A percentile compares a stretch with the other conserved stretches of the same genome.
phyloP scores from a whole-genome alignment of 2,113 vertebrate species.

The Rattus rattus region DNA sequence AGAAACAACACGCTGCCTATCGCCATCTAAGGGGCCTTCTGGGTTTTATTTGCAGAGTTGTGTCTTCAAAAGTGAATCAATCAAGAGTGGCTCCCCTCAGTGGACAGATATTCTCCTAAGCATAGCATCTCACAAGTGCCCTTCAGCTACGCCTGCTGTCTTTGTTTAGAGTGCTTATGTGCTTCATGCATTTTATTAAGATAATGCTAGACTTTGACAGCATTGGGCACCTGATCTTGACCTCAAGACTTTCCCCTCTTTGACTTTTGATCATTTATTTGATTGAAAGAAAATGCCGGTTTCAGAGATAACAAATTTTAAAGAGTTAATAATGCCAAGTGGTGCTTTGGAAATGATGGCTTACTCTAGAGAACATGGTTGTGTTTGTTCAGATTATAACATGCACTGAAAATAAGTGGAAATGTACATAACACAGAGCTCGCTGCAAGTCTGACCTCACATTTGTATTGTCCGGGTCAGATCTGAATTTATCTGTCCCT shows the following conservation, averaged over 20 bases:
- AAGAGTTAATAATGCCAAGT: slow-evolving; percentile 19
- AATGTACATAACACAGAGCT: neutral
- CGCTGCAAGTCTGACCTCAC: neutral
- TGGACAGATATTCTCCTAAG: slow-evolving; percentile 98
- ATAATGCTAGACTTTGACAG: neutral
- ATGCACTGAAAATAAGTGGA: slow-evolving; percentile 1
- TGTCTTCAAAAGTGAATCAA: slow-evolving; percentile 98
- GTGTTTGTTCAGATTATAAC: slow-evolving; percentile 19
- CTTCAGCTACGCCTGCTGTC: slow-evolving; percentile 88
- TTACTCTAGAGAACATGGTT: neutral
- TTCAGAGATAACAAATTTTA: neutral
- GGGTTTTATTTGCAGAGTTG: slow-evolving; percentile 95
- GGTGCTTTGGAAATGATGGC: neutral
- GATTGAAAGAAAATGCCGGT: slow-evolving; percentile 35
- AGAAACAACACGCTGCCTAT: slow-evolving; percentile 94
- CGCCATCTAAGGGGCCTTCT: slow-evolving; percentile 96
- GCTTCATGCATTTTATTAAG: neutral
- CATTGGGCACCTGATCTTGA: neutral
- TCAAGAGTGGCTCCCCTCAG: slow-evolving; percentile 98
- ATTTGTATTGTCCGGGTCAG: slow-evolving; percentile 39
- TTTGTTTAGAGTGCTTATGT: neutral
- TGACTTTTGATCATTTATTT: slow-evolving; percentile 36
- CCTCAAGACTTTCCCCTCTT: slow-evolving; percentile 45
- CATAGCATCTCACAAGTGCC: slow-evolving; percentile 97
- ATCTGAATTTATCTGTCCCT: neutral